phyloP scores from a whole-genome alignment of 2,113 vertebrate species.

The Butastur rufipennis region DNA sequence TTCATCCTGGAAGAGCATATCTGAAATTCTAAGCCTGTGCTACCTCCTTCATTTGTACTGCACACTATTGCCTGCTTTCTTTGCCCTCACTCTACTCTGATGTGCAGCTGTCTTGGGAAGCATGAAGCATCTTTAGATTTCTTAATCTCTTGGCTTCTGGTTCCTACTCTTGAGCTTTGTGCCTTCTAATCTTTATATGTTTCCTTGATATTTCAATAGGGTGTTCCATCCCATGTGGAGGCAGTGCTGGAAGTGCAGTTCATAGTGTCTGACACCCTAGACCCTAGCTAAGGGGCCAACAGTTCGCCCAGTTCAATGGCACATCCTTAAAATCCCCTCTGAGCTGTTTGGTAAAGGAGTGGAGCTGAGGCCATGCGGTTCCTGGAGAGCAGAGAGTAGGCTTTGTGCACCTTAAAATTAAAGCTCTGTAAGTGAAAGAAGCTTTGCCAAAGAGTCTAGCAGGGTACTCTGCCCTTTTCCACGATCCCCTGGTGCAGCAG shows the following conservation, averaged over 20 bases:
- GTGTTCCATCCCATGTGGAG: not conserved
- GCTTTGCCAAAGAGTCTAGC: not conserved
- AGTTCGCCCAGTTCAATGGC: not conserved
- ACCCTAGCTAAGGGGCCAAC: not conserved
- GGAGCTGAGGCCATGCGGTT: not conserved
- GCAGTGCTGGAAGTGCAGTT: not conserved
- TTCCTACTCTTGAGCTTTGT: not conserved
- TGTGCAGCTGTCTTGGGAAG: not conserved
- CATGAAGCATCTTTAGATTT: not conserved
- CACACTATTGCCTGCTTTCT: not conserved
- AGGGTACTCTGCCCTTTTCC: not conserved
- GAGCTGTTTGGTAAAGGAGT: not conserved
- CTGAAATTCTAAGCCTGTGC: not conserved
- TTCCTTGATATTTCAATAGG: not conserved
- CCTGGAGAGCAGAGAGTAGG: not conserved
- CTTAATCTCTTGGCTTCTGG: not conserved
- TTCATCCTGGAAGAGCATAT: not conserved
- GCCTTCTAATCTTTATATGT: not conserved
- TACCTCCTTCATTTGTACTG: not conserved
- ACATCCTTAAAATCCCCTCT: not conserved
- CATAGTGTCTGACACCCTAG: not conserved
- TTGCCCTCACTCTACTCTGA: not conserved
- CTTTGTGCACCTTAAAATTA: not conserved
- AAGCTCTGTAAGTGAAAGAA: not conserved
- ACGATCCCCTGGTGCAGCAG: not conserved